phyloP scores from a whole-genome alignment of 2,797 vertebrate species.

The Diplodus puntazzo region DNA sequence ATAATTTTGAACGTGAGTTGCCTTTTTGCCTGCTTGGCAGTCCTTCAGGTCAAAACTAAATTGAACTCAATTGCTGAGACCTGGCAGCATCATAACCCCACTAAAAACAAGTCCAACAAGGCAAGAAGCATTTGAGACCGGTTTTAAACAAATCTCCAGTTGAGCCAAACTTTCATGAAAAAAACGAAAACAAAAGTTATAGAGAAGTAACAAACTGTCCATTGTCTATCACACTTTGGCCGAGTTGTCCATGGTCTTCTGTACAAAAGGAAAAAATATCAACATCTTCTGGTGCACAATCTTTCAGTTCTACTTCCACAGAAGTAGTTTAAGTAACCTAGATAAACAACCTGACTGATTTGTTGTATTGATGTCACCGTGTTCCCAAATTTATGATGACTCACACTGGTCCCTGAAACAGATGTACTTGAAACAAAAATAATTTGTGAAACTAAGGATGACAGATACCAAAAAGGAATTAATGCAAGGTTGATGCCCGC shows the following conservation, averaged over 20 bases:
- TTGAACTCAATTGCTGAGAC: not conserved
- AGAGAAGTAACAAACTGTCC: not conserved
- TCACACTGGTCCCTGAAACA: too few species aligned
- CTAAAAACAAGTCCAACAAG: not conserved
- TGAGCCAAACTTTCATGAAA: not conserved
- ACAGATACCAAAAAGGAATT: too few species aligned
- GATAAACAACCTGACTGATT: not conserved
- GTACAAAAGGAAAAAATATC: not conserved
- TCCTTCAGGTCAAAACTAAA: not conserved
- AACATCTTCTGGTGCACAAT: not conserved
- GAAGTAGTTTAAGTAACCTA: not conserved
- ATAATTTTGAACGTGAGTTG: not conserved
- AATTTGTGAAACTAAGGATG: too few species aligned
- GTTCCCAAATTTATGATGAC: not conserved
- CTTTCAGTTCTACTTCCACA: too few species aligned
- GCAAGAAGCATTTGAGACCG: not conserved
- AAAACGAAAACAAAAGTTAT: too few species aligned
- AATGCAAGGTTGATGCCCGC: too few species aligned
- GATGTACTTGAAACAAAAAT: too few species aligned
- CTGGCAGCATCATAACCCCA: not conserved
- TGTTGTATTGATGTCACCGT: not conserved
- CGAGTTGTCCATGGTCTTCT: too few species aligned
- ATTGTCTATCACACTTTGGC: not conserved
- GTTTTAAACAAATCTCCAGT: not conserved
- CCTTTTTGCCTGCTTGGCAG: not conserved